Evolutionary conservation across 2,888 invertebrate species (phyloP), one percentile per base, ranked within the genome.

Genomic region (Cheilosia variabilis): DNA sequence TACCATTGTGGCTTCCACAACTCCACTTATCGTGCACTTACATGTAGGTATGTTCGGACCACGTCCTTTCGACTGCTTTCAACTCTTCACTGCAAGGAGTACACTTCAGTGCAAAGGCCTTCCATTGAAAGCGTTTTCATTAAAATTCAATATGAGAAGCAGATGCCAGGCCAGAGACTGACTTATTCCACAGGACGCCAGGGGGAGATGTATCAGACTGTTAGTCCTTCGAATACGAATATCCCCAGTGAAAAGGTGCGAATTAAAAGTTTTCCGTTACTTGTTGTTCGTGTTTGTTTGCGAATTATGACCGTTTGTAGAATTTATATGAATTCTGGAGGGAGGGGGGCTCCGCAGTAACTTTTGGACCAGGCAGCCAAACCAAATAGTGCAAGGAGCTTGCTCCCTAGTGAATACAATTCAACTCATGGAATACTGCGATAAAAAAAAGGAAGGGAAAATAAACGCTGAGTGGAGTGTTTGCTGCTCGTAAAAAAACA

Each of bases 401-500:
- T 13, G 17, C 1, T 2, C 50, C 24, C 9, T 31, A 37, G 22
- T 15, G 22, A 19, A 13, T 65, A 50, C 37, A 24, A 52, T 52
- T 27, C 52, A 27, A 19, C 24, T 19, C 19, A 5, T 22, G 24
- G 24, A 24, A 52, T 24, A 15, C 71, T 60, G 31, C n/a, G 52
- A 43, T 24, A 60, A 50, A 55, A 72, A 50, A 55, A 41, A 22
- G 2, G 9, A 31, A 31, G 2, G 2, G 31, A 31, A 6, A 31
- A 31, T 9, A 9, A 7, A 31, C 22, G 19, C 45, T 24, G 63
- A 57, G 17, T 10, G 65, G 57, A 52, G 43, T 73, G 65, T 72
- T 65, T 63, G 31, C 37, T 24, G 58, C 47, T 45, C 52, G 31
- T 73, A 58, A 53, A 80, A 66, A 47, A 43, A 34, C 43, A 55